Percentiles rank a stretch among this genome's conserved stretches.
Evolutionary conservation across 2,113 vertebrate species (phyloP).

Genomic region (Hiodon alosoides): DNA sequence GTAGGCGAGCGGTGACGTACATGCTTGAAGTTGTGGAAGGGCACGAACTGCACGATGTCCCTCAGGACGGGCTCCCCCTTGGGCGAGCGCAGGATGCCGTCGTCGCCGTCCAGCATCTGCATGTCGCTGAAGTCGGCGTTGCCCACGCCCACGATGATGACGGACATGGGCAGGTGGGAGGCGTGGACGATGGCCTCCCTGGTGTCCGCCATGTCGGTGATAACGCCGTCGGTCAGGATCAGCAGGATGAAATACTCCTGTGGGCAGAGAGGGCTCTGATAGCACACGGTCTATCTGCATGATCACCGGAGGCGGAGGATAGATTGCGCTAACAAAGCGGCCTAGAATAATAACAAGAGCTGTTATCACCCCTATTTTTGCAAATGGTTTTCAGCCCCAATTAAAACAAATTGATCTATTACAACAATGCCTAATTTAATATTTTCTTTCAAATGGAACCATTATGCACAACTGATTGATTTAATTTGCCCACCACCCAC

Average conservation of each 20-base stretch:
- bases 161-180: conserved; percentile 95
- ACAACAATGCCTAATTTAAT: too few relatives aligned
- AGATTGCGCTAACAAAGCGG: too few relatives aligned
- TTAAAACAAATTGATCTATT: too few relatives aligned
- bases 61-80: conserved; percentile 92
- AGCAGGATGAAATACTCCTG: conserved; percentile 98
- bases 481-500: too few relatives aligned
- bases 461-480: too few relatives aligned
- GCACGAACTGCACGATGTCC: conserved; percentile 97
- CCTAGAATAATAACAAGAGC: too few relatives aligned
- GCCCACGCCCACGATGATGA: conserved; percentile 95
- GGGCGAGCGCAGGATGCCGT: conserved; percentile 89
- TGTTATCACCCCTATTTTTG: too few relatives aligned
- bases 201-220: conserved; percentile 97
- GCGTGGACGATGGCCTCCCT: conserved; percentile 95
- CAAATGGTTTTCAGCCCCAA: too few relatives aligned
- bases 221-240: conserved; percentile 94
- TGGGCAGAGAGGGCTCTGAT: conserved; percentile 28
- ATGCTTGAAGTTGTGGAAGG: conserved; percentile 97
- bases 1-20: conserved; percentile 59
- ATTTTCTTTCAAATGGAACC: too few relatives aligned
- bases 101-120: conserved; percentile 95
- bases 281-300: too few relatives aligned
- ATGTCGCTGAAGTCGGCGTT: conserved; percentile 97
- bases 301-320: too few relatives aligned